Evolutionary conservation across 2,888 invertebrate species (phyloP).

Genomic region (Drosophila recens): DNA sequence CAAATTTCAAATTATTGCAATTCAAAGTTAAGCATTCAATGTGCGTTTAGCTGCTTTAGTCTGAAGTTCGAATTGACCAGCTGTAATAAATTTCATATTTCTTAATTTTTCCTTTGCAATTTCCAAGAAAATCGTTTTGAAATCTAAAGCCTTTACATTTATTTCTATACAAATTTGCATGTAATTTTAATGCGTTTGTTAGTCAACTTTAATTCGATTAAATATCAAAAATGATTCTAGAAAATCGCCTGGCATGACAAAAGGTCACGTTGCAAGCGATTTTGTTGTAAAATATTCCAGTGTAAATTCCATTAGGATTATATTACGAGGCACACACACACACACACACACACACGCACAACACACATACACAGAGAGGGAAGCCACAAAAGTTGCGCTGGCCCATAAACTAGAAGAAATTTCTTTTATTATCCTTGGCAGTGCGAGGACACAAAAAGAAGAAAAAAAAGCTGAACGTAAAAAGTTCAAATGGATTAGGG

Average conservation of each 20-base stretch:
- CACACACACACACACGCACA: slow-evolving; percentile 25
- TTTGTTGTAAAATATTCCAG: slow-evolving; percentile 69
- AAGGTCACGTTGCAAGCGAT: slow-evolving; percentile 54
- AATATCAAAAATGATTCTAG: slow-evolving; percentile 12
- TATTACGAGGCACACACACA: slow-evolving; percentile 62
- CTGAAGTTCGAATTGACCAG: neutral
- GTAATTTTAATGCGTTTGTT: neutral
- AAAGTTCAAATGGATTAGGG: slow-evolving; percentile 78
- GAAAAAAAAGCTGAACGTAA: slow-evolving; percentile 26
- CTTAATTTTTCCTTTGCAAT: neutral
- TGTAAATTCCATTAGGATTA: slow-evolving; percentile 82
- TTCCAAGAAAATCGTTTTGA: neutral
- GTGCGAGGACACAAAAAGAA: slow-evolving; percentile 30
- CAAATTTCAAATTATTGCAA: neutral
- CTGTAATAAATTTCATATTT: neutral
- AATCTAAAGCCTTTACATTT: neutral
- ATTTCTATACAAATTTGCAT: no score
- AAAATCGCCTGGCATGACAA: slow-evolving; percentile 45
- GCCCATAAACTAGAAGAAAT: slow-evolving; percentile 71
- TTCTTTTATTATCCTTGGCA: slow-evolving; percentile 77
- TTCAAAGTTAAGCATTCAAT: neutral
- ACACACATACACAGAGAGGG: slow-evolving; percentile 15
- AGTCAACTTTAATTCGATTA: slow-evolving; percentile 23
- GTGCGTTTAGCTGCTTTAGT: neutral
- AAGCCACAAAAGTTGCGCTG: slow-evolving; percentile 74